Conservation (phyloP, 1,140 invertebrate genomes). For the Dreissena rostriformis region DNA sequence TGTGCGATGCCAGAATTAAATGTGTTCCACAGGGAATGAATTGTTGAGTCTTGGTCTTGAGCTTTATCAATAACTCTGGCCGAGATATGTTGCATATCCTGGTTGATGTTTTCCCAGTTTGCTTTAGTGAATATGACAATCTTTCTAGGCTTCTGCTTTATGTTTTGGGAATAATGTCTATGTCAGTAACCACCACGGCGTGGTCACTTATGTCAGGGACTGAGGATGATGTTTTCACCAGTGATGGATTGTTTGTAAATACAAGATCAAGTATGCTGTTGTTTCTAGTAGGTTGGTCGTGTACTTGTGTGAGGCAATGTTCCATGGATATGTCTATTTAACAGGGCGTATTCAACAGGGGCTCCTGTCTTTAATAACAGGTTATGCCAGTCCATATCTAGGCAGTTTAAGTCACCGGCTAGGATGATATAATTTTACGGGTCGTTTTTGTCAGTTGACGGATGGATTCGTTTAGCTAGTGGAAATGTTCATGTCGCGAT, state of each 20-base stretch:
- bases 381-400: conserved; percentile 22
- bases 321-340: conserved; percentile 30
- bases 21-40: conserved; percentile 2
- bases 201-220: conserved; percentile 41
- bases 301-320: conserved; percentile 25
- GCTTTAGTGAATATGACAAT: conserved; percentile 46
- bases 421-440: conserved; percentile 26
- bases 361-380: neutral
- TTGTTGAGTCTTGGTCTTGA: neutral
- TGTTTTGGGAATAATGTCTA: conserved; percentile 25
- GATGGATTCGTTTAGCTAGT: conserved; percentile 26
- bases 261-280: conserved; percentile 34
- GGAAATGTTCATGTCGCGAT: conserved; percentile 4
- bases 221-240: conserved; percentile 29
- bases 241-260: conserved; percentile 26
- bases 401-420: conserved; percentile 44
- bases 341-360: conserved; percentile 4
- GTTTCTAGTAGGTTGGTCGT: conserved; percentile 38
- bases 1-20: conserved; percentile 9
- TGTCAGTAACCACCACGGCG: conserved; percentile 36
- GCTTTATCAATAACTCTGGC: neutral
- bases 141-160: conserved; percentile 22
- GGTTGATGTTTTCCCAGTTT: conserved; percentile 38
- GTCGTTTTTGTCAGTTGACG: neutral
- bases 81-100: conserved; percentile 13